Conservation (phyloP, 2,113 vertebrate genomes). For the Pachycephala philippinensis region DNA sequence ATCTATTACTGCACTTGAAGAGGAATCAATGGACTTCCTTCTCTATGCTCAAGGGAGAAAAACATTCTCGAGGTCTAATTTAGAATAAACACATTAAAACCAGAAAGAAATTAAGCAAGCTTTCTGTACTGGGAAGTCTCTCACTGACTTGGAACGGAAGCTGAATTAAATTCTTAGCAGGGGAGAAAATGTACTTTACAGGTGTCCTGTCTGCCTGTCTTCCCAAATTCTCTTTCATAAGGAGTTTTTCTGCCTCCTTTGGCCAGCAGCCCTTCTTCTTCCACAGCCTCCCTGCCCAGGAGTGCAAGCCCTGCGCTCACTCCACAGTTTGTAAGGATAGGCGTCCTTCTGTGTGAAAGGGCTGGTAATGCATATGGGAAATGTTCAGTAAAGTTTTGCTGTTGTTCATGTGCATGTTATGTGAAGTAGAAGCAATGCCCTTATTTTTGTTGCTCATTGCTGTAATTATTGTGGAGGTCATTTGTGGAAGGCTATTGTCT, state of each 20-base stretch:
- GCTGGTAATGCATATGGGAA: not conserved
- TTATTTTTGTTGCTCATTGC: not conserved
- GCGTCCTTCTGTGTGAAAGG: rapidly evolving
- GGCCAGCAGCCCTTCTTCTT: not conserved
- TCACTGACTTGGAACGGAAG: not conserved
- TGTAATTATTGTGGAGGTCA: not conserved
- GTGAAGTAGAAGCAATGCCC: not conserved
- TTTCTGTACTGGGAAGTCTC: not conserved
- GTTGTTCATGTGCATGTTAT: rapidly evolving
- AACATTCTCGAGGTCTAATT: not conserved
- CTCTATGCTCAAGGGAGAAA: not conserved
- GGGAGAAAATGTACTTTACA: not conserved
- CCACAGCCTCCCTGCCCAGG: not conserved
- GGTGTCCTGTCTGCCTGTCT: not conserved
- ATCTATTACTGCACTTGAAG: not conserved
- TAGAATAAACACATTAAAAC: not conserved
- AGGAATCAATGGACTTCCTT: not conserved
- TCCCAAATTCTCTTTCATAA: not conserved
- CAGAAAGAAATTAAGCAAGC: not conserved
- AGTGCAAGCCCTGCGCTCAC: not conserved
- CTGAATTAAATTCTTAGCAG: not conserved
- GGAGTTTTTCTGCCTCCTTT: not conserved
- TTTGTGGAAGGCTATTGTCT: not conserved
- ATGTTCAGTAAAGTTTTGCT: not conserved
- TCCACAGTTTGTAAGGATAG: not conserved